Base-by-base conservation (phyloP, 1,140 invertebrate species). In the Wasmannia auropunctata region DNA sequence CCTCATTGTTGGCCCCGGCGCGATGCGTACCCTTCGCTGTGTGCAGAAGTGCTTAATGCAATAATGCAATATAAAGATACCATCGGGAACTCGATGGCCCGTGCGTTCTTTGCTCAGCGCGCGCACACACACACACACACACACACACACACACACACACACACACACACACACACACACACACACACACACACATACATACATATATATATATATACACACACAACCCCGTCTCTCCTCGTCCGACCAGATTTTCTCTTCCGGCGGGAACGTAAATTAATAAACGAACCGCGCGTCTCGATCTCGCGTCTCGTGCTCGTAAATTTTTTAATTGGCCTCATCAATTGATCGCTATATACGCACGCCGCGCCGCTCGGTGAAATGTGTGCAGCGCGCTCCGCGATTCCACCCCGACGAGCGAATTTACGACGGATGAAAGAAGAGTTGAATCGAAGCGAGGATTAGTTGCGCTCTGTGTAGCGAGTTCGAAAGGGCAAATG, bases 11-110 rank as follows among this genome's bases (percentile, higher is more conserved):
- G 34, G 76, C 54, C 43, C 70, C 76, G 75, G 40, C 63, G 88
- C 76, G 88, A 81, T 90, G 86, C 67, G 34, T 90, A 90, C 89
- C 89, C 90, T 86, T 86, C 72, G 76, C 46, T 94, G 93, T 94
- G 93, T 94, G 86, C 93, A 90, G 84, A 94, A 94, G 92, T 94
- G 91, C 93, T 94, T 94, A 94, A 88, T 89, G 93, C 86, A 94
- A 94, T 94, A 94, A 94, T 92, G 91, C 92, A 92, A 92, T 92
- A 93, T 92, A 94, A 94, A 94, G 93, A 94, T 94, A 94, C 92
- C 91, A 92, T 90, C 90, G 92, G 91, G 90, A 91, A 37, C 74
- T 86, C 88, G 88, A 91, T 90, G 86, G 81, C 70, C 88, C 81
- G 79, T 90, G n/a, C n/a, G 88, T 86, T 88, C 86, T 86, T 88